Conservation (phyloP, 1,140 invertebrate genomes). For the Pseudobourletiella spinata region DNA sequence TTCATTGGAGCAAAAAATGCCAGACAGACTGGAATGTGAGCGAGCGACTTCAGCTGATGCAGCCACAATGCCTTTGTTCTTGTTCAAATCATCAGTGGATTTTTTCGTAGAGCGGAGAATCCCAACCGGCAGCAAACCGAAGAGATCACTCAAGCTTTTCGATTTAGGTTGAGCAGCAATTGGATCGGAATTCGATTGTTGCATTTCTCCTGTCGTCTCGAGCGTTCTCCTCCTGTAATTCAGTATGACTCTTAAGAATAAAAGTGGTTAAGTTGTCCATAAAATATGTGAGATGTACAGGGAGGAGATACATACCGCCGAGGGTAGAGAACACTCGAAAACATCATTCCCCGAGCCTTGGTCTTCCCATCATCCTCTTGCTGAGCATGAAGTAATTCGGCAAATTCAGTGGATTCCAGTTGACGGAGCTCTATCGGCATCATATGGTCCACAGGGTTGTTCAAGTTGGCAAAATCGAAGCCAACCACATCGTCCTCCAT, state of each 20-base stretch:
- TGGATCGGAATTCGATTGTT: background rate
- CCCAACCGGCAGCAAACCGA: constrained; percentile 43
- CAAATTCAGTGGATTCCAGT: constrained; percentile 48
- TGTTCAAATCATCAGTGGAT: constrained; percentile 18
- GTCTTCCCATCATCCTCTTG: constrained; percentile 6
- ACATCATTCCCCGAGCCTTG: constrained; percentile 7
- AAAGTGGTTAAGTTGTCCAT: too few relatives aligned
- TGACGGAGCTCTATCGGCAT: constrained; percentile 81
- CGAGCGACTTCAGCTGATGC: background rate
- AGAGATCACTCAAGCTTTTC: constrained; percentile 68
- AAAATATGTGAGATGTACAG: too few relatives aligned
- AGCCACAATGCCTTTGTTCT: background rate
- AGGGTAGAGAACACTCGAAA: constrained; percentile 25
- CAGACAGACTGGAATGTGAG: constrained; percentile 2
- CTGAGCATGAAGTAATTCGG: constrained; percentile 17
- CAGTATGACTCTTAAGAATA: constrained; percentile 2
- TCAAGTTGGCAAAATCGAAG: constrained; percentile 40
- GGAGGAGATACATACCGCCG: constrained; percentile 21
- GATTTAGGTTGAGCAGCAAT: constrained; percentile 51
- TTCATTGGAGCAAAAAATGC: background rate
- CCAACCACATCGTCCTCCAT: constrained; percentile 16
- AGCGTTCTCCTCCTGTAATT: constrained; percentile 26
- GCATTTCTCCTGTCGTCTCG: constrained; percentile 25
- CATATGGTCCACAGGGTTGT: constrained; percentile 53
- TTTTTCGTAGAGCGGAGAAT: constrained; percentile 31